Evolutionary conservation across 2,113 vertebrate genomes (phyloP), one percentile per base, ranked within the genome.

Genomic region (Caranx ignobilis): DNA sequence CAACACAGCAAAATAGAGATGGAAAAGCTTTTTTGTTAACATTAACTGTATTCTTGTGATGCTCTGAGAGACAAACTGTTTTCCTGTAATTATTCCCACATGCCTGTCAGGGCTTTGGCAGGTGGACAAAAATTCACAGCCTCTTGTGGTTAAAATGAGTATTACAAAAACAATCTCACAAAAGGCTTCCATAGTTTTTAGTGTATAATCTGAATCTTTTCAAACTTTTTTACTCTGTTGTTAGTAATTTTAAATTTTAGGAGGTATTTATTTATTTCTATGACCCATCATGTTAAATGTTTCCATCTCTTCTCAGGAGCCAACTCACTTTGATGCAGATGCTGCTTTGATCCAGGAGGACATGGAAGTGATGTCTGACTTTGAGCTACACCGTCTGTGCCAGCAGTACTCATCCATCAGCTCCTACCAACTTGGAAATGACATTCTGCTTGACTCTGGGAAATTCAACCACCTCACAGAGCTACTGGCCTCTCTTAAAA

Each of bases 341-440:
- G 94, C 97, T 48, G 95, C 94, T 79, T 94, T 98, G 68, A 97
- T 99, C 88, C 97, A 97, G 82, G 97, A 99, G 93, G 97, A 99
- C 90, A 99, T 99, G 98, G 95, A 96, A 78, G 96, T 98, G 72
- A 99, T 99, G 97, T 98, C 97, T 60, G 98, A 99, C 92, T 99
- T 98, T 92, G 98, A 99, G 83, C 94, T 99, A 63, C 96, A 99
- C 86, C 89, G 94, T 55, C 95, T 99, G 77, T 99, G 97, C 88
- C 95, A 96, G 89, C 96, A 97, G 54, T 99, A 97, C 90, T 88
- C 90, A 35, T 94, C 95, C 50, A 90, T 99, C 82, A 77, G 75
- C 79, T 92, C 89, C 32, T 98, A 96, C 91, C 95, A 92, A 69
- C 95, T 99, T 81, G 94, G 96, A 48, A 96, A 84, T 57, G 82